Conservation (phyloP, 2,113 vertebrate species). For the Nipponia nippon region DNA sequence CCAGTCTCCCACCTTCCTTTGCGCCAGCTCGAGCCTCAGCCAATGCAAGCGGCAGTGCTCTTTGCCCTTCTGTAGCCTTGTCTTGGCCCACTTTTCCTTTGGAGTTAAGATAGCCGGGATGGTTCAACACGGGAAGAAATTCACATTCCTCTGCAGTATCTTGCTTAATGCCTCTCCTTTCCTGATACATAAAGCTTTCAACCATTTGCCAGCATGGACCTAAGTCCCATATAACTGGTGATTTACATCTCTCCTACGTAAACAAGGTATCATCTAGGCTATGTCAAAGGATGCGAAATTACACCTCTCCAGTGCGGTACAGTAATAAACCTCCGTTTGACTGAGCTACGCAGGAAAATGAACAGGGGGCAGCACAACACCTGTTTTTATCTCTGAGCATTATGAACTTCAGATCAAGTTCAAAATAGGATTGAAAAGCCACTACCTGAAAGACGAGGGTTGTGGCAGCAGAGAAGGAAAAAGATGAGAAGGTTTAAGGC, state of each 20-base stretch:
- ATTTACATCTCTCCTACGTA: background rate
- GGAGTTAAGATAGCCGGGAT: background rate
- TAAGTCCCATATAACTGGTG: background rate
- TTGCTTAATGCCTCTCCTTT: background rate
- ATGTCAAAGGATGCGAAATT: too few species aligned
- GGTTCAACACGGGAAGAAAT: background rate
- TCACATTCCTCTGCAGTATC: background rate
- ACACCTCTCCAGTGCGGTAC: background rate
- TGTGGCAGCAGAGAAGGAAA: background rate
- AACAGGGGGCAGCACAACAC: background rate
- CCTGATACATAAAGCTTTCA: background rate
- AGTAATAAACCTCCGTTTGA: rapidly evolving
- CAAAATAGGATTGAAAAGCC: background rate
- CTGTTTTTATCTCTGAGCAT: background rate
- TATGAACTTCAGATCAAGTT: background rate
- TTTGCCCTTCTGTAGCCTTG: background rate
- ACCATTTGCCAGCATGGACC: too few species aligned
- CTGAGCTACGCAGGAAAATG: background rate
- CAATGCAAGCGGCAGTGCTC: rapidly evolving
- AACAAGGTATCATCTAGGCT: background rate
- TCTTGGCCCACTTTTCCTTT: background rate
- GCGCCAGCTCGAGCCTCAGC: background rate
- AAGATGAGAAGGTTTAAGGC: background rate
- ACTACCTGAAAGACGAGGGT: background rate
- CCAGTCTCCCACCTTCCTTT: background rate